phyloP scores from a whole-genome alignment of 1,140 invertebrate species.

The Campodea augens region DNA sequence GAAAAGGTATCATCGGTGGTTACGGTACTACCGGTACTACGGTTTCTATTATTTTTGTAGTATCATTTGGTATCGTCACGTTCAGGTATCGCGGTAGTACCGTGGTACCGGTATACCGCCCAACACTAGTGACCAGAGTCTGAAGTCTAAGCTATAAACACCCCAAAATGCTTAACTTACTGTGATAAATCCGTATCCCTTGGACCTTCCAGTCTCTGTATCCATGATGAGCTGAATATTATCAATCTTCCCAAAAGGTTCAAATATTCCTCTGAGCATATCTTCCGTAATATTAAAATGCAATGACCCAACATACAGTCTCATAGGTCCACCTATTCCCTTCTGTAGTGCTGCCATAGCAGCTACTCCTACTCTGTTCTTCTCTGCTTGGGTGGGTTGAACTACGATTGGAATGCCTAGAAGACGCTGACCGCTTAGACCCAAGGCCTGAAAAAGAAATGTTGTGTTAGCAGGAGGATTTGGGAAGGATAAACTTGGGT shows the following conservation, averaged over 20 bases:
- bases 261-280: constrained; percentile 95
- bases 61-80: no score
- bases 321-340: constrained; percentile 74
- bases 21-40: no score
- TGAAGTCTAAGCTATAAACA: no score
- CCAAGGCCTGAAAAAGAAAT: constrained; percentile 56
- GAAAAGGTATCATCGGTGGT: no score
- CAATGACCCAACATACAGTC: constrained; percentile 89
- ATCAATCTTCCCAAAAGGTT: constrained; percentile 98
- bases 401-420: constrained; percentile 96
- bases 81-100: no score
- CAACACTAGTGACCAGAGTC: no score
- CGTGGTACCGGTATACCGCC: no score
- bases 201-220: constrained; percentile 80
- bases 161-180: no score
- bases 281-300: constrained; percentile 99
- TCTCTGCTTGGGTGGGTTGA: constrained; percentile 95
- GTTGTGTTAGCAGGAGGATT: constrained; percentile 8
- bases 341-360: constrained; percentile 50
- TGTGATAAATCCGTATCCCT: constrained; percentile 94
- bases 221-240: constrained; percentile 92
- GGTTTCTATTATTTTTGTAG: no score
- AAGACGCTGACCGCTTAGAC: constrained; percentile 85
- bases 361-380: constrained; percentile 63
- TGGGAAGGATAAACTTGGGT: neutral